Conservation (phyloP, 2,888 invertebrate species). For the Sminthurinus aureus region DNA sequence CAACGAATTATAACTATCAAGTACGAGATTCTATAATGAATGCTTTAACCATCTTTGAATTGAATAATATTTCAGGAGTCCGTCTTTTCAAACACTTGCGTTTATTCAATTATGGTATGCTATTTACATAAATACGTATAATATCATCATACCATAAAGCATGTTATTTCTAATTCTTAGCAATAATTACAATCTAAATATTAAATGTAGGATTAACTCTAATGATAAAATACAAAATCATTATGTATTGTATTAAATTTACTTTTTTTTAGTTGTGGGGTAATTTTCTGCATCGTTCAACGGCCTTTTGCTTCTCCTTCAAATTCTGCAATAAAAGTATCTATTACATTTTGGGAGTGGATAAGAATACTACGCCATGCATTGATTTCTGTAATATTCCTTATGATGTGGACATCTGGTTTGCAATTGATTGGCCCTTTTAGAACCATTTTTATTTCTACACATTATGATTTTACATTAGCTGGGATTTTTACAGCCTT, state of each 20-base stretch:
- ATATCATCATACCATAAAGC: too few species aligned
- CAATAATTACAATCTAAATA: not conserved
- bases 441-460: slow-evolving; percentile 48
- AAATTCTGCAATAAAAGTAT: slow-evolving; percentile 33
- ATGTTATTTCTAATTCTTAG: too few species aligned
- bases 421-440: slow-evolving; percentile 54
- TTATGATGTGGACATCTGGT: slow-evolving; percentile 48
- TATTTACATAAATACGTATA: too few species aligned
- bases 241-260: not conserved
- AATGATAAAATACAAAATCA: not conserved
- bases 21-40: too few species aligned
- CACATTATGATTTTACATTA: slow-evolving; percentile 53
- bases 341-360: slow-evolving; percentile 46
- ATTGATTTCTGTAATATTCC: slow-evolving; percentile 42
- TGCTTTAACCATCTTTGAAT: too few species aligned
- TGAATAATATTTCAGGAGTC: slow-evolving; percentile 29
- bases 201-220: not conserved
- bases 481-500: slow-evolving; percentile 53
- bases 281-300: slow-evolving; percentile 45
- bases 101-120: slow-evolving; percentile 51
- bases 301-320: slow-evolving; percentile 46
- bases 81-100: slow-evolving; percentile 46
- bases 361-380: slow-evolving; percentile 49
- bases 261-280: slow-evolving; percentile 46
- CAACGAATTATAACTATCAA: not conserved